Conservation (phyloP, 2,797 vertebrate genomes). For the Enteromius viviparus region DNA sequence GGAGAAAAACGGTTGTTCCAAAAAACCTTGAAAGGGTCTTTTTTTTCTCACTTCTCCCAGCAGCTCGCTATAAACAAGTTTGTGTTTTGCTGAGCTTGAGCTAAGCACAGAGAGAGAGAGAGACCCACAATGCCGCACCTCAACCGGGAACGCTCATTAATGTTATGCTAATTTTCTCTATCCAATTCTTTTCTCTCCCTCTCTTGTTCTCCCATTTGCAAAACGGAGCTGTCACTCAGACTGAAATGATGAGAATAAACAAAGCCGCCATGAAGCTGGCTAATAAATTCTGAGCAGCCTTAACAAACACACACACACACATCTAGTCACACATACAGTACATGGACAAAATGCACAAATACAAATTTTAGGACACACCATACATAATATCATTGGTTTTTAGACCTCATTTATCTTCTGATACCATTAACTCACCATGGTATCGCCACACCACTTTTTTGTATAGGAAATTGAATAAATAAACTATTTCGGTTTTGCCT, state of each 20-base stretch:
- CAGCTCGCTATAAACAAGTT: constrained; percentile 71
- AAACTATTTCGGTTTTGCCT: constrained; percentile 65
- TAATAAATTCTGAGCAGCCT: constrained; percentile 66
- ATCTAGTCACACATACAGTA: not conserved
- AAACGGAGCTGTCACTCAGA: constrained; percentile 79
- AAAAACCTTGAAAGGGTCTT: constrained; percentile 37
- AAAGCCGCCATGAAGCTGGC: constrained; percentile 68
- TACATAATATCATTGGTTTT: not conserved
- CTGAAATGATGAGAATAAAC: constrained; percentile 71
- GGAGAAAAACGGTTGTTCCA: not conserved
- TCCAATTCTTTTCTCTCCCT: constrained; percentile 80
- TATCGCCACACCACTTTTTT: not conserved
- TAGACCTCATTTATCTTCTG: not conserved
- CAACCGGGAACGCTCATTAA: constrained; percentile 83
- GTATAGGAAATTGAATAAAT: constrained; percentile 5
- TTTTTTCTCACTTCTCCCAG: constrained; percentile 48
- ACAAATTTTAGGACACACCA: not conserved
- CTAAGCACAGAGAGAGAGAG: constrained; percentile 47
- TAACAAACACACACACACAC: constrained; percentile 52
- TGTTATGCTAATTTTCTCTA: constrained; percentile 84
- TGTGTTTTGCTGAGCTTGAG: constrained; percentile 65
- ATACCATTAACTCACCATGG: not conserved
- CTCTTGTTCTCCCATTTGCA: constrained; percentile 64
- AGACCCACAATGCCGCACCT: constrained; percentile 78
- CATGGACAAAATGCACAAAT: not conserved